Evolutionary conservation across 1,140 invertebrate genomes (phyloP), one percentile per base, ranked within the genome.

Genomic region (Hyles euphorbiae): DNA sequence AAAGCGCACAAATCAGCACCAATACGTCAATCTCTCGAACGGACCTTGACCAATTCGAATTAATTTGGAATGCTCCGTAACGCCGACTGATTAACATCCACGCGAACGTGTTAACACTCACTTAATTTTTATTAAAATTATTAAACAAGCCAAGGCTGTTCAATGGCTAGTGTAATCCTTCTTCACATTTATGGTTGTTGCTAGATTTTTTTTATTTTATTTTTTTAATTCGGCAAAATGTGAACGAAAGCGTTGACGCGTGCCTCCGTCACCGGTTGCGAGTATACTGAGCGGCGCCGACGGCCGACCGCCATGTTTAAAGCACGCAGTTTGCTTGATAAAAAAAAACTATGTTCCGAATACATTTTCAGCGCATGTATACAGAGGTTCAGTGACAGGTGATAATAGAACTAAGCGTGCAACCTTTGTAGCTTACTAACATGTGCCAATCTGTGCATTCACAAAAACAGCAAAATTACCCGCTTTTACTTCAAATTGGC

Each of bases 281-380:
- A 69, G 74, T 75, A 71, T 72, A 84, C 83, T 84, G 77, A 84
- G 59, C 61, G 72, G 65, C 73, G 75, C 74, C 78, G 72, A 68
- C 72, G 70, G 66, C 55, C 55, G 70, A 54, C 74, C 55, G 76
- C 78, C 83, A 84, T 87, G 83, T 87, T 87, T 83, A 83, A 83
- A 78, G 78, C 83, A 83, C 72, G 75, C 76, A 66, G 67, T 81
- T 74, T 71, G 71, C 56, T 66, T 68, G 71, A 80, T 80, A 78
- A 86, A 82, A 85, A 74, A 78, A 61, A 34, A 47, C 47, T 22
- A 52, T 50, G 22, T 43, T 11, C 47, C 47, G 22, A 48, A 48
- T 48, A 5, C 47, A 48, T 48, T 48, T 48, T 48, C 47, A 48
- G 47, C n/a, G 22, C n/a, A 11, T 22, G 22, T 48, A 11, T 48